These are phyloP conservation scores for Hydrotaea diabolus DNA, from an alignment of 2,888 invertebrate species.

Conservation along the genomic window DNA sequence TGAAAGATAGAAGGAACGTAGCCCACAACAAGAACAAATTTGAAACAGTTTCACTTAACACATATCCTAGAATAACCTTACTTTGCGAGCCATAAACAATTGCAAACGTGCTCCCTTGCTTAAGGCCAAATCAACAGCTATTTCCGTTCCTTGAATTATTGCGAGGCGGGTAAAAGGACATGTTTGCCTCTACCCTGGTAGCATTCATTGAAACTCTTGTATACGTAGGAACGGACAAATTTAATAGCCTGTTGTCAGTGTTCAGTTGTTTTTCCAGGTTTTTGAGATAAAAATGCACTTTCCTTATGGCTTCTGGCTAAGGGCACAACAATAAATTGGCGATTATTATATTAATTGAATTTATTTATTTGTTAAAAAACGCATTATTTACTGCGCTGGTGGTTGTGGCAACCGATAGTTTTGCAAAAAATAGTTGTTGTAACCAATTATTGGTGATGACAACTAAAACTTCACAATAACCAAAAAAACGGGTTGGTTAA, in stretches of 20 bases:
- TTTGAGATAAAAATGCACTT: slow-evolving; percentile 3
- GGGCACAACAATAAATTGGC: slow-evolving; percentile 13
- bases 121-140: neutral
- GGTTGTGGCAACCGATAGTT: no score
- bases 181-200: neutral
- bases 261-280: neutral
- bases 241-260: neutral
- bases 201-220: no score
- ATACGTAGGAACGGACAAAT: neutral
- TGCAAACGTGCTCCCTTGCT: neutral
- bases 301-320: slow-evolving; percentile 8
- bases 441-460: no score
- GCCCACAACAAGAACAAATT: no score
- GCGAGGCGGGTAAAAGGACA: neutral
- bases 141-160: neutral
- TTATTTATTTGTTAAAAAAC: neutral
- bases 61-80: neutral
- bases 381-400: no score
- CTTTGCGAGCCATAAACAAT: slow-evolving; percentile 1
- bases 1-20: no score
- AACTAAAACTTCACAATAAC: no score
- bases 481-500: no score
- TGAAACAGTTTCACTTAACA: neutral
- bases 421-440: no score
- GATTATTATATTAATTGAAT: neutral